These are phyloP conservation scores for Hyphantria cunea DNA, from an alignment of 1,140 invertebrate genomes.

Conservation along the genomic window DNA sequence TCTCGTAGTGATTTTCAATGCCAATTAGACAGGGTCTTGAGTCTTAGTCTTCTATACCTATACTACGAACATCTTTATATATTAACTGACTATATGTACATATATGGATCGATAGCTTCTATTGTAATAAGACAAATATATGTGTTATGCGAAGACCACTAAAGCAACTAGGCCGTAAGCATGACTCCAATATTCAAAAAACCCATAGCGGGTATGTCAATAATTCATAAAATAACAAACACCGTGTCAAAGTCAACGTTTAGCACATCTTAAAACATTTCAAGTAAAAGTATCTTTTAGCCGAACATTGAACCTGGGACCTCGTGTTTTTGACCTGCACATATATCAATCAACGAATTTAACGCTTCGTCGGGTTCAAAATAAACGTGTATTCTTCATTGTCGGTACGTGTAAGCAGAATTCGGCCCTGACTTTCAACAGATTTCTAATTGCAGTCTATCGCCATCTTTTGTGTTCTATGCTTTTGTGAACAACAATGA, in stretches of 20 bases:
- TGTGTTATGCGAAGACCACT: no score
- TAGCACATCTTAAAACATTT: conserved; percentile 9
- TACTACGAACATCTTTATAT: no score
- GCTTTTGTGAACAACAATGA: conserved; percentile 8
- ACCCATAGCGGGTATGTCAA: background rate
- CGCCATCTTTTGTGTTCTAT: background rate
- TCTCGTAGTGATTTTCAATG: no score
- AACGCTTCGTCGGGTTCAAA: conserved; percentile 13
- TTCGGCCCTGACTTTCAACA: conserved; percentile 22
- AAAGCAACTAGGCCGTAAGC: no score
- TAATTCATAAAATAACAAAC: background rate
- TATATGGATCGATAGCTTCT: no score
- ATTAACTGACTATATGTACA: no score
- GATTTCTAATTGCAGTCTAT: conserved; percentile 3
- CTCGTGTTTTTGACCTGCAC: conserved; percentile 1
- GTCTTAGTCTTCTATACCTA: no score
- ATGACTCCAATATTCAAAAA: background rate
- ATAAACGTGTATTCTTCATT: conserved; percentile 14
- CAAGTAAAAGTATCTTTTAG: conserved; percentile 20
- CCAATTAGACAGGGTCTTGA: no score
- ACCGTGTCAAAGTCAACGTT: conserved; percentile 1
- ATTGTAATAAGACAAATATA: no score
- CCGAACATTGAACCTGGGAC: conserved; percentile 29
- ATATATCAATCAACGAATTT: conserved; percentile 26
- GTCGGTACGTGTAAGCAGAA: conserved; percentile 1